These are phyloP conservation scores for Siphamia tubifer DNA, from an alignment of 2,113 vertebrate species.

Conservation along the genomic window DNA sequence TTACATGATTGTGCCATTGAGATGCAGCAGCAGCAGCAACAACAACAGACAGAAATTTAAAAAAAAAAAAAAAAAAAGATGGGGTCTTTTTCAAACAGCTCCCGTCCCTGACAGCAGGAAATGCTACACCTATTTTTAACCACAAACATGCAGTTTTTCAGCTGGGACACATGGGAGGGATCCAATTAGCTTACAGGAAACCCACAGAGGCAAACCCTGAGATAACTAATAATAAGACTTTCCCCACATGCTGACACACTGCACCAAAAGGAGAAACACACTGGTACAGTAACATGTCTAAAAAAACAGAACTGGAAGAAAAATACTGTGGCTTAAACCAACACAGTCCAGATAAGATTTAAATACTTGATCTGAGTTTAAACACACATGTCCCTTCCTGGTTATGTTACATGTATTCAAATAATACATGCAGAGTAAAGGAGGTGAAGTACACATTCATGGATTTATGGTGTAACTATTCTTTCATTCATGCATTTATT, in stretches of 20 bases:
- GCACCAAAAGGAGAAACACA: slow-evolving; percentile 17
- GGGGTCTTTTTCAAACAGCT: slow-evolving; percentile 41
- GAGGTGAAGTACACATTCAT: too few relatives aligned
- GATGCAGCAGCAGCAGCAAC: neutral
- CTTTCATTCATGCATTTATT: neutral
- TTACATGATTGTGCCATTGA: neutral
- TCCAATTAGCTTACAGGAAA: slow-evolving; percentile 80
- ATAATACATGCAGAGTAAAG: too few relatives aligned
- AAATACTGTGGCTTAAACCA: too few relatives aligned
- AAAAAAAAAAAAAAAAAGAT: slow-evolving; percentile 27
- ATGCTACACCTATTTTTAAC: slow-evolving; percentile 75
- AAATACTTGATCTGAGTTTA: too few relatives aligned
- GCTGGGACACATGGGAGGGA: slow-evolving; percentile 72
- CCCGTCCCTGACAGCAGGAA: slow-evolving; percentile 70
- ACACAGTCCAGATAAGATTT: too few relatives aligned
- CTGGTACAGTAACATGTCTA: neutral
- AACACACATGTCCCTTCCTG: neutral
- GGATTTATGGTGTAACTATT: neutral
- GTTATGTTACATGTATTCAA: too few relatives aligned
- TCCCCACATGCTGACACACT: slow-evolving; percentile 52
- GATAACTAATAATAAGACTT: slow-evolving; percentile 70
- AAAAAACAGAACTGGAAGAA: too few relatives aligned
- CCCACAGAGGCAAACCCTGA: slow-evolving; percentile 74
- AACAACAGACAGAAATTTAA: neutral
- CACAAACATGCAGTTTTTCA: slow-evolving; percentile 72